Conservation (phyloP, 1,140 invertebrate species). For the Maconellicoccus hirsutus region DNA sequence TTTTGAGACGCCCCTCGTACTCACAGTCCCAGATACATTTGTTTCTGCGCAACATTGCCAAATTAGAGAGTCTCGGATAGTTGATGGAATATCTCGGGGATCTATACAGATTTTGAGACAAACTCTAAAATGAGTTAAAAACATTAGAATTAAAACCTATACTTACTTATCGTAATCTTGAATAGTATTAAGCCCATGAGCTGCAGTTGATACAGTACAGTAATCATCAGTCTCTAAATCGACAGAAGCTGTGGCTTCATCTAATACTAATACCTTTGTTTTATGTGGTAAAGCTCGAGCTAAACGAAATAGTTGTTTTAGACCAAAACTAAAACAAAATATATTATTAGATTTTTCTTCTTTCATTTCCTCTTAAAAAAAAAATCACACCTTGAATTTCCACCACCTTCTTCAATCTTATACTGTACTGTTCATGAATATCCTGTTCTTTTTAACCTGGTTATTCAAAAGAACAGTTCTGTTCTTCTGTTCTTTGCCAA, state of each 20-base stretch:
- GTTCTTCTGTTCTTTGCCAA: too few species aligned
- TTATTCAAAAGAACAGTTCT: too few species aligned
- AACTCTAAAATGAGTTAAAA: not conserved
- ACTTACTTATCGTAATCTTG: conserved; percentile 66
- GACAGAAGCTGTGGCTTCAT: conserved; percentile 68
- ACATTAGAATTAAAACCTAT: not conserved
- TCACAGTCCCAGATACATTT: too few species aligned
- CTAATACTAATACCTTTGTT: conserved; percentile 63
- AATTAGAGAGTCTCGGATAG: too few species aligned
- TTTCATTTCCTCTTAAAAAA: too few species aligned
- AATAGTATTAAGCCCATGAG: conserved; percentile 78
- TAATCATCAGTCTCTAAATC: conserved; percentile 59
- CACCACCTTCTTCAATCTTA: conserved; percentile 25
- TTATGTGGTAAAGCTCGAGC: conserved; percentile 60
- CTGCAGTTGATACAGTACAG: conserved; percentile 65
- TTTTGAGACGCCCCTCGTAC: too few species aligned
- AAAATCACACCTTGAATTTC: conserved; percentile 47
- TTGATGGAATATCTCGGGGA: too few species aligned
- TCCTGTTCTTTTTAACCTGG: too few species aligned
- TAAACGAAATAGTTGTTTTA: conserved; percentile 66
- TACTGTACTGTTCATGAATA: too few species aligned
- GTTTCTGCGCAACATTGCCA: too few species aligned
- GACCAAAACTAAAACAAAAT: conserved; percentile 53
- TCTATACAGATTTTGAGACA: too few species aligned
- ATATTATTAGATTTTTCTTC: not conserved